phyloP scores from a whole-genome alignment of 2,797 vertebrate genomes.

The Poecilia wingei region DNA sequence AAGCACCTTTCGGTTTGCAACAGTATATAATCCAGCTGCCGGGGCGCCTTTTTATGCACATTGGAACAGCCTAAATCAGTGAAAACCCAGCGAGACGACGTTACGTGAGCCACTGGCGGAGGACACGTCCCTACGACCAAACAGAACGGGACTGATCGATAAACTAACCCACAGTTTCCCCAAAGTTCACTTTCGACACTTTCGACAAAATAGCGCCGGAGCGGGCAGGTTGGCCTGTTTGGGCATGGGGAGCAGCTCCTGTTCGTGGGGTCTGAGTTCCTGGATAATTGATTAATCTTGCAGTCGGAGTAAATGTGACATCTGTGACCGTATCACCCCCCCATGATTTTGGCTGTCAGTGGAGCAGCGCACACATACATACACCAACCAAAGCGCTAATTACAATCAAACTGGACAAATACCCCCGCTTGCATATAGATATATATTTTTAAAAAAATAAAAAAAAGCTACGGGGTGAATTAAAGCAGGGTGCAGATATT shows the following conservation, averaged over 20 bases:
- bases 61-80: conserved; percentile 48
- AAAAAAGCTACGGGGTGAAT: conserved; percentile 1
- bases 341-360: conserved; percentile 71
- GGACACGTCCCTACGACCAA: conserved; percentile 40
- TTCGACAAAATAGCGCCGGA: conserved; percentile 36
- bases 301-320: conserved; percentile 68
- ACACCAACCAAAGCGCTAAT: conserved; percentile 46
- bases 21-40: conserved; percentile 64
- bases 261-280: conserved; percentile 47
- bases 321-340: conserved; percentile 69
- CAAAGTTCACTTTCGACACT: conserved; percentile 80
- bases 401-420: conserved; percentile 16
- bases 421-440: neutral
- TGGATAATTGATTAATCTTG: conserved; percentile 66
- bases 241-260: conserved; percentile 20
- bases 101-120: conserved; percentile 19
- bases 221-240: conserved; percentile 37
- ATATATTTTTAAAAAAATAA: neutral
- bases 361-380: conserved; percentile 35
- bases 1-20: conserved; percentile 33
- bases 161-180: conserved; percentile 60
- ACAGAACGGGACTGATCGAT: conserved; percentile 58
- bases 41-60: conserved; percentile 52
- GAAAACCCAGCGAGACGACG: conserved; percentile 28
- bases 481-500: conserved; percentile 52